Evolutionary conservation across 2,113 vertebrate genomes (phyloP).

Genomic region (Prochilodus magdalenae): DNA sequence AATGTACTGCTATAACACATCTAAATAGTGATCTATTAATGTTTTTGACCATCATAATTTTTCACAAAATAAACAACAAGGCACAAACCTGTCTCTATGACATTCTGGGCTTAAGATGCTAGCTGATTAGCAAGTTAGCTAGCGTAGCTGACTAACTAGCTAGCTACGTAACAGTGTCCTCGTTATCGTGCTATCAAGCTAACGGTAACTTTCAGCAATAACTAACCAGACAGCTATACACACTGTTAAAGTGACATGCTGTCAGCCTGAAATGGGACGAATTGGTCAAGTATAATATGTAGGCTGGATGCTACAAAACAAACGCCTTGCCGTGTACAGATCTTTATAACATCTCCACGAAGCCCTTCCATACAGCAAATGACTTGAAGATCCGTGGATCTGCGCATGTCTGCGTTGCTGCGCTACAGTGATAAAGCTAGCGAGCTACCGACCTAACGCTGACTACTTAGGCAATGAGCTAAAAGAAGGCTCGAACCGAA

Average conservation of each 20-base stretch:
- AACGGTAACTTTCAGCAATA: not conserved
- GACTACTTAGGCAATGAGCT: not conserved
- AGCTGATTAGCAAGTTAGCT: not conserved
- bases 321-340: not conserved
- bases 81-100: not conserved
- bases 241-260: no score
- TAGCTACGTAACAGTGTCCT: not conserved
- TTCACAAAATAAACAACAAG: not conserved
- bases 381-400: conserved; percentile 1
- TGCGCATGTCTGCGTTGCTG: not conserved
- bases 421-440: not conserved
- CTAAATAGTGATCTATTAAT: no score
- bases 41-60: no score
- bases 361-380: not conserved
- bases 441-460: not conserved
- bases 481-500: not conserved
- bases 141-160: not conserved
- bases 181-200: not conserved
- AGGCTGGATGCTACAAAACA: not conserved
- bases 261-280: not conserved
- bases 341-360: not conserved
- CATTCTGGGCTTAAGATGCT: not conserved
- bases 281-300: not conserved
- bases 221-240: not conserved
- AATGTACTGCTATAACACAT: no score